Evolutionary conservation across 23 tunicate species (phyloP).

Genomic region (Corella eumyota): DNA sequence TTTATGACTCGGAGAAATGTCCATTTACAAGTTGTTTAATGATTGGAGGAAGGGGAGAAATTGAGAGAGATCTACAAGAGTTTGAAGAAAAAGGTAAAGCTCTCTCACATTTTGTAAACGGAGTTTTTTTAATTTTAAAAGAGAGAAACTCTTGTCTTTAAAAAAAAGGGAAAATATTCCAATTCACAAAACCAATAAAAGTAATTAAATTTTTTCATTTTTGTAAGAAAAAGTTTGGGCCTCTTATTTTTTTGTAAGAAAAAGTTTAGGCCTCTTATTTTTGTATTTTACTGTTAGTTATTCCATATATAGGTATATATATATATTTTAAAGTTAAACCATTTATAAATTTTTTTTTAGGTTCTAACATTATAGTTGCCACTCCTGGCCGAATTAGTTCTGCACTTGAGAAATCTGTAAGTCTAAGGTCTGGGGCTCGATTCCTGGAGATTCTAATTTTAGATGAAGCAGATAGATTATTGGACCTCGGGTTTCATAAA

Average conservation of each 20-base stretch:
- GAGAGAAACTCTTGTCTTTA: too few relatives aligned
- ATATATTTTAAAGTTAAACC: not conserved
- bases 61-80: constrained; percentile 40
- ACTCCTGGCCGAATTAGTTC: constrained; percentile 90
- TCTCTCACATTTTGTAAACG: too few relatives aligned
- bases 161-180: too few relatives aligned
- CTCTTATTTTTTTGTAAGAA: too few relatives aligned
- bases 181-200: too few relatives aligned
- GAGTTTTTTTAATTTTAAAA: too few relatives aligned
- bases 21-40: constrained; percentile 32
- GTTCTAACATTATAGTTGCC: constrained; percentile 74
- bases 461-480: constrained; percentile 94
- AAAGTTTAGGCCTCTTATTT: too few relatives aligned
- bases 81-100: constrained; percentile 30
- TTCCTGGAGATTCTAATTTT: constrained; percentile 66
- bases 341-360: constrained; percentile 6
- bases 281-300: too few relatives aligned
- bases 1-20: constrained; percentile 16
- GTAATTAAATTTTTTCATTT: too few relatives aligned
- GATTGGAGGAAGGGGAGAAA: constrained; percentile 79
- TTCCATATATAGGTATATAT: not conserved
- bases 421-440: constrained; percentile 31
- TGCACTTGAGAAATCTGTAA: constrained; percentile 33
- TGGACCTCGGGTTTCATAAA: constrained; percentile 92
- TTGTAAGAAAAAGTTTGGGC: too few relatives aligned